These are phyloP conservation scores for Carabus problematicus DNA, from an alignment of 2,888 invertebrate species.

Conservation along the genomic window DNA sequence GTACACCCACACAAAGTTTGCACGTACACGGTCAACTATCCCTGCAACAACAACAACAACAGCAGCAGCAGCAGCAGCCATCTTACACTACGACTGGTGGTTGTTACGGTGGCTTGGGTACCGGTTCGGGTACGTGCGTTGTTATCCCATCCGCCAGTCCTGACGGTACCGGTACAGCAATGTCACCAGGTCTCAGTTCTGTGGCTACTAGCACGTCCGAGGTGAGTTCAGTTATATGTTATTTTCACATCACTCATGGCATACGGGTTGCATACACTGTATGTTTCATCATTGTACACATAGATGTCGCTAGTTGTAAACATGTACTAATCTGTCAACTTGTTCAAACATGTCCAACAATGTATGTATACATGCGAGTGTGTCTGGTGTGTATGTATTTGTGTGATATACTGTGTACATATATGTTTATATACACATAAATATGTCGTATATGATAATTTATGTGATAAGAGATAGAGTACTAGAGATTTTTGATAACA, in stretches of 20 bases:
- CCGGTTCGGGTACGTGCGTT: background rate
- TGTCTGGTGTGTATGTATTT: no score
- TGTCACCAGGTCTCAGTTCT: slow-evolving; percentile 77
- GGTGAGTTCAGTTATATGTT: slow-evolving; percentile 61
- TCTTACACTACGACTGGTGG: background rate
- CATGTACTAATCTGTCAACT: no score
- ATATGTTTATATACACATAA: no score
- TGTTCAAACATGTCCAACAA: no score
- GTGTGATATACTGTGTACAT: no score
- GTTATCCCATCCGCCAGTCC: slow-evolving; percentile 55
- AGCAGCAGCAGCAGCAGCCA: slow-evolving; percentile 26
- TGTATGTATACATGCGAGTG: no score
- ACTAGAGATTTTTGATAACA: no score
- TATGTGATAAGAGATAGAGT: no score
- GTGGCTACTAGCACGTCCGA: slow-evolving; percentile 83
- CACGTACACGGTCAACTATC: slow-evolving; percentile 25
- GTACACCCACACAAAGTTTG: background rate
- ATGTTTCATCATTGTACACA: no score
- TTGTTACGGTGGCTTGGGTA: background rate
- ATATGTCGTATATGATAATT: no score
- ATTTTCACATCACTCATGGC: background rate
- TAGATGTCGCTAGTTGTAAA: no score
- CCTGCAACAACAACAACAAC: slow-evolving; percentile 13
- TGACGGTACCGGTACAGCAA: slow-evolving; percentile 58
- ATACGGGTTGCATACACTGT: no score